Percentiles rank a stretch among this genome's conserved stretches.
phyloP scores from a whole-genome alignment of 1,140 invertebrate species.

The Zelostemma sp. region DNA sequence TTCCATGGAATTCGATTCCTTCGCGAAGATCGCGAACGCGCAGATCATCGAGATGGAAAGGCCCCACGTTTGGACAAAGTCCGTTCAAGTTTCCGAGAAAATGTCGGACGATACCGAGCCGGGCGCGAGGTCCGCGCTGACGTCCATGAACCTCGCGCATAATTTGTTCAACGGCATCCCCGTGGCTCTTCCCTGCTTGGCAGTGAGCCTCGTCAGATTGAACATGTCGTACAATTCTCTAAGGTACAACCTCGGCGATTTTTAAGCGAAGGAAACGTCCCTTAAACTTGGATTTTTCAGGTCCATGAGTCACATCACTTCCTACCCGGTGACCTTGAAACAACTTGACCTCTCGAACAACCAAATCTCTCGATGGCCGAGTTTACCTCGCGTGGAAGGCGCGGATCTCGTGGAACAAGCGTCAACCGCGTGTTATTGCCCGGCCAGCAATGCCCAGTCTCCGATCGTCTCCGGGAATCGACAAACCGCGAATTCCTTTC shows the following conservation, averaged over 20 bases:
- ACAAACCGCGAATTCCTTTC: slow-evolving; percentile 73
- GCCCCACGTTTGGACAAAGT: slow-evolving; percentile 81
- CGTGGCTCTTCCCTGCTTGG: slow-evolving; percentile 88
- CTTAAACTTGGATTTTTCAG: too few relatives aligned
- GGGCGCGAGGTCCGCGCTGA: slow-evolving; percentile 72
- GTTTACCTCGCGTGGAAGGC: slow-evolving; percentile 79
- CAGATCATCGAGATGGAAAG: slow-evolving; percentile 72
- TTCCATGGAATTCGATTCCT: slow-evolving; percentile 64
- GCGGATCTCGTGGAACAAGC: slow-evolving; percentile 74
- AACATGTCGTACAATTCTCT: slow-evolving; percentile 92
- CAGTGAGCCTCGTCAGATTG: slow-evolving; percentile 85
- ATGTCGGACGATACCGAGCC: slow-evolving; percentile 69
- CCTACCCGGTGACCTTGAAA: slow-evolving; percentile 88
- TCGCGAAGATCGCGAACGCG: slow-evolving; percentile 64
- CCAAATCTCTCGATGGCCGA: slow-evolving; percentile 89
- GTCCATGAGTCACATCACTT: slow-evolving; percentile 90
- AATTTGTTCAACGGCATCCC: slow-evolving; percentile 92
- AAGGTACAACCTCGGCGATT: too few relatives aligned
- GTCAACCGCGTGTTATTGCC: slow-evolving; percentile 76
- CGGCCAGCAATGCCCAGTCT: slow-evolving; percentile 63
- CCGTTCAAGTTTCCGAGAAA: slow-evolving; percentile 79
- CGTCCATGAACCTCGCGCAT: slow-evolving; percentile 88
- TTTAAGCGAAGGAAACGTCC: too few relatives aligned
- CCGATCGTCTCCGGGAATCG: slow-evolving; percentile 60
- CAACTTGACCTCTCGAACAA: slow-evolving; percentile 96